Evolutionary conservation across 2,113 vertebrate genomes (phyloP).

Genomic region (Felis chaus): DNA sequence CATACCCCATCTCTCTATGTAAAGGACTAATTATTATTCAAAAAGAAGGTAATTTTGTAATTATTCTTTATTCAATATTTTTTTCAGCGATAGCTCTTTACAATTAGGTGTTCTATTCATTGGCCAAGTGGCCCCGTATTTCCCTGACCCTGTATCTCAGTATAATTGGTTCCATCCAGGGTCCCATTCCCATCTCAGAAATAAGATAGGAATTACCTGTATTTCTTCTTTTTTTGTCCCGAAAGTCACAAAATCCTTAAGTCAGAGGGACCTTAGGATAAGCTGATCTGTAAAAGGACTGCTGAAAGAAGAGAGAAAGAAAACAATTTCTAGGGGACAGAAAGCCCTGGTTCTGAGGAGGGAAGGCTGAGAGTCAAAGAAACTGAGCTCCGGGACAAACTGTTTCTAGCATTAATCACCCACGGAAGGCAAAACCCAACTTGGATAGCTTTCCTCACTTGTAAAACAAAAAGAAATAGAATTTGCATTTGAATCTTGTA

Average conservation of each 20-base stretch:
- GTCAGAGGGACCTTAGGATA: neutral
- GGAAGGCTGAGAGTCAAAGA: neutral
- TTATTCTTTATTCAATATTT: neutral
- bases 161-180: neutral
- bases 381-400: neutral
- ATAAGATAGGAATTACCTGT: neutral
- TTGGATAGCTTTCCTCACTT: neutral
- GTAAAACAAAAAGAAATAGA: neutral
- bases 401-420: neutral
- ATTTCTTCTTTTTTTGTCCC: neutral
- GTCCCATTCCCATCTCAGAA: neutral
- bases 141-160: neutral
- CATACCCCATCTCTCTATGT: neutral
- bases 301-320: slow-evolving; percentile 1
- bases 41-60: slow-evolving; percentile 13
- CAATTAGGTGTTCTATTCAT: neutral
- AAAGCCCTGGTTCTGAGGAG: neutral
- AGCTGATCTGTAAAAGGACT: neutral
- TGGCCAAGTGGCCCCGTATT: neutral
- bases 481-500: neutral
- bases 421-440: neutral
- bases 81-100: neutral
- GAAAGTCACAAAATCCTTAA: slow-evolving; percentile 27
- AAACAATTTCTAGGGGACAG: neutral
- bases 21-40: neutral